Percentiles rank a stretch among this genome's conserved stretches.
Conservation (phyloP, 1,140 invertebrate species). For the Megalopta genalis region DNA sequence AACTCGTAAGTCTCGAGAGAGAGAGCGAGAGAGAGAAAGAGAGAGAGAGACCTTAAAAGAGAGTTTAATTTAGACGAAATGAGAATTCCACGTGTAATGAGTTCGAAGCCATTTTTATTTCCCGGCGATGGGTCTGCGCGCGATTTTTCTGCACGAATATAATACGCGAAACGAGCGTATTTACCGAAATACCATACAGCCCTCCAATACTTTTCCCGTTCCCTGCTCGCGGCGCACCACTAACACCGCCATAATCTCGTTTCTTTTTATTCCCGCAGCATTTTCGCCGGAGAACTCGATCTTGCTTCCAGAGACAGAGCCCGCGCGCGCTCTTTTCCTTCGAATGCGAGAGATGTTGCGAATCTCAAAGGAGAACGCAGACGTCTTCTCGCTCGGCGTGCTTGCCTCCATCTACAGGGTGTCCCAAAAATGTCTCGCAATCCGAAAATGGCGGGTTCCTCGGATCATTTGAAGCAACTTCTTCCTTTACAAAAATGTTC, state of each 20-base stretch:
- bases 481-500: too few species aligned
- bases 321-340: not conserved
- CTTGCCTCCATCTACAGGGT: not conserved
- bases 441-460: too few species aligned
- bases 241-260: constrained; percentile 37
- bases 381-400: not conserved
- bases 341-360: constrained; percentile 67
- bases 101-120: not conserved
- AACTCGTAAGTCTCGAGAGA: too few species aligned
- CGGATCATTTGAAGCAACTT: too few species aligned
- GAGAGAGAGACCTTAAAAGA: too few species aligned
- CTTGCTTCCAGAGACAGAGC: constrained; percentile 34
- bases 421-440: too few species aligned
- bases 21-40: too few species aligned
- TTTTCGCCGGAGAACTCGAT: constrained; percentile 36
- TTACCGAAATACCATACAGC: constrained; percentile 2
- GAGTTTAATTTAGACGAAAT: not conserved
- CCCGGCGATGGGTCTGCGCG: not conserved
- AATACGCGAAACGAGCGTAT: not conserved
- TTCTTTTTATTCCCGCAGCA: constrained; percentile 19
- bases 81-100: not conserved
- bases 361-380: constrained; percentile 54
- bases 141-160: not conserved
- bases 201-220: not conserved
- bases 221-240: constrained; percentile 19